Conservation (phyloP, 2,113 vertebrate genomes). For the Trogon melanurus region DNA sequence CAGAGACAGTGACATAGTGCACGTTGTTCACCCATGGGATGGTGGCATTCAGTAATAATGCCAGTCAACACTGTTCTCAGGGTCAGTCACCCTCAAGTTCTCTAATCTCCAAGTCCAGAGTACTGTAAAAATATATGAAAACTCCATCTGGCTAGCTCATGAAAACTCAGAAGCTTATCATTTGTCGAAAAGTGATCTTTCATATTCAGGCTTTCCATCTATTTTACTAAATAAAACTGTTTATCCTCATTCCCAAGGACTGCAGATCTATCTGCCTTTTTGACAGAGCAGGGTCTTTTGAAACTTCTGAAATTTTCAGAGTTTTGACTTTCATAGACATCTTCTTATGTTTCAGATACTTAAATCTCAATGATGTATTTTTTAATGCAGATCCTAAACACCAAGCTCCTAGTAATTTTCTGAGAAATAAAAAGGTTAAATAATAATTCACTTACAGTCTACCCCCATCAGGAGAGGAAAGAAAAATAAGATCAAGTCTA, state of each 20-base stretch:
- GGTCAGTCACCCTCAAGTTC: neutral
- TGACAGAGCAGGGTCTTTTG: neutral
- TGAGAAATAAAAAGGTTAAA: neutral
- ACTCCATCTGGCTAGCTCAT: neutral
- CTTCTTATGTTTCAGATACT: neutral
- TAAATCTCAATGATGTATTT: neutral
- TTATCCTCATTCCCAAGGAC: neutral
- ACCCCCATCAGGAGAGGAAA: neutral
- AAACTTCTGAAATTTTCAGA: neutral
- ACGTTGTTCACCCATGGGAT: neutral
- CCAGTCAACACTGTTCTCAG: neutral
- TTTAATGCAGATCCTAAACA: neutral
- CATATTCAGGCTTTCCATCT: neutral
- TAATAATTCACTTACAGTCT: neutral
- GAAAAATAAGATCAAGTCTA: neutral
- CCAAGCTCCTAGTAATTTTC: neutral
- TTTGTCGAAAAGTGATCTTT: neutral
- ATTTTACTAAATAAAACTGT: neutral
- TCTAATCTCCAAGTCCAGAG: neutral
- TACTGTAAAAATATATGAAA: slow-evolving; percentile 3
- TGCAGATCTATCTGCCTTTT: neutral
- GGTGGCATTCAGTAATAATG: neutral
- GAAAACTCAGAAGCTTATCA: neutral
- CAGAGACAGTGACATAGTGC: neutral
- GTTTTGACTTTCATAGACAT: neutral